Base-by-base conservation (phyloP, 2,797 vertebrate species). In the Botia kubotai region DNA sequence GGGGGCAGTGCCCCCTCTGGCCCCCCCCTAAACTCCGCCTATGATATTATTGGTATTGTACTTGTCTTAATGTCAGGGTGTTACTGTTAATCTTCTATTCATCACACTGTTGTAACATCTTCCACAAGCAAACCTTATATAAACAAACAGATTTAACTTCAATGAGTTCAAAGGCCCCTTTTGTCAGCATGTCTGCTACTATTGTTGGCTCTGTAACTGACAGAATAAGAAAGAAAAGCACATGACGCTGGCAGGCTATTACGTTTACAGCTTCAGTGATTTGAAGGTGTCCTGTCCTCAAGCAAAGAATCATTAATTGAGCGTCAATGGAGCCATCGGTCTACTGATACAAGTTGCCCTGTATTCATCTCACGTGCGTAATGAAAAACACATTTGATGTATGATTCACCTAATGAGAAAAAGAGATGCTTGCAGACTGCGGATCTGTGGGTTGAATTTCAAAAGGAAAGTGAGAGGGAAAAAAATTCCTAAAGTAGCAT, bases 391-490 rank as follows among this genome's bases (percentile, higher is more conserved):
- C 58, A 36, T 53, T 79, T 36, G 48, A 53, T 6, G 69, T 72
- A 23, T 72, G 46, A 79, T 65, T 72, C 69, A 71, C 39, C n/a
- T 79, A 63, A 79, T 72, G 57, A 79, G 77, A 65, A 16, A 62
- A 21, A 68, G 36, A 23, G 19, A 53, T 13, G 17, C 29, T 43
- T 43, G 19, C 8, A 67, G 77, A 48, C 23, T 33, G 29, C 26
- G 68, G 26, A 62, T 36, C 46, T 80, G 53, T 72, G 77, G 77
- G 76, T 81, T 73, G 71, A 68, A 72, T 66, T 80, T 76, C 71
- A 48, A 55, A 82, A 21, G 17, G 39, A 60, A 39, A 65, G n/a
- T 43, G 55, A 65, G 60, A 58, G 33, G 43, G 65, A 43, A 62
- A 43, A 43, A 43, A 0, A 8, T 62, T 46, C 13, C 12, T 12